Conservation (phyloP, 1,140 invertebrate species). For the Drosophila seguyi region DNA sequence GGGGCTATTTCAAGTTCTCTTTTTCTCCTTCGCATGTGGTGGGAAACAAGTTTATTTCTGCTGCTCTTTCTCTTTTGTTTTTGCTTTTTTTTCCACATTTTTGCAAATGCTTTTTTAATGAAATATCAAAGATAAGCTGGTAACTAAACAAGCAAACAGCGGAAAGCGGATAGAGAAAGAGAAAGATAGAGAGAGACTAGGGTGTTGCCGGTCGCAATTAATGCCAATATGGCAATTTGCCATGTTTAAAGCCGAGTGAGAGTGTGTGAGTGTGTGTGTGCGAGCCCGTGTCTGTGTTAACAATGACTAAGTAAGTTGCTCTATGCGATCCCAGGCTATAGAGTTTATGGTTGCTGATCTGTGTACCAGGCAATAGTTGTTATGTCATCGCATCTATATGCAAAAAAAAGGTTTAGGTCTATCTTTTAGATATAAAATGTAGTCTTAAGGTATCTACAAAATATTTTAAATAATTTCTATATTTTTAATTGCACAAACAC, state of each 20-base stretch:
- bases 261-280: neutral
- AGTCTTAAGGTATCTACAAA: too few species aligned
- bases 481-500: neutral
- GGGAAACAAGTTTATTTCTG: conserved; percentile 71
- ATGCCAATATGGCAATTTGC: conserved; percentile 74
- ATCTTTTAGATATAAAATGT: too few species aligned
- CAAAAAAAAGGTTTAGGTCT: neutral
- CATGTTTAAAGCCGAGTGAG: neutral
- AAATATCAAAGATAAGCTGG: conserved; percentile 77
- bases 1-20: conserved; percentile 49
- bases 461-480: neutral
- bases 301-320: conserved; percentile 52
- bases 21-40: conserved; percentile 26
- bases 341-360: conserved; percentile 23
- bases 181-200: conserved; percentile 15
- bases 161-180: conserved; percentile 26
- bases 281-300: conserved; percentile 28
- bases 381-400: neutral
- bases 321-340: conserved; percentile 31
- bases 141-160: conserved; percentile 52
- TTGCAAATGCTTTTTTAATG: conserved; percentile 82
- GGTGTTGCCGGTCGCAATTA: conserved; percentile 53
- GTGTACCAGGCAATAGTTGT: conserved; percentile 1
- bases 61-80: conserved; percentile 6
- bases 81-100: conserved; percentile 24